Conservation (phyloP, 1,140 invertebrate genomes). For the Diachasma alloeum region DNA sequence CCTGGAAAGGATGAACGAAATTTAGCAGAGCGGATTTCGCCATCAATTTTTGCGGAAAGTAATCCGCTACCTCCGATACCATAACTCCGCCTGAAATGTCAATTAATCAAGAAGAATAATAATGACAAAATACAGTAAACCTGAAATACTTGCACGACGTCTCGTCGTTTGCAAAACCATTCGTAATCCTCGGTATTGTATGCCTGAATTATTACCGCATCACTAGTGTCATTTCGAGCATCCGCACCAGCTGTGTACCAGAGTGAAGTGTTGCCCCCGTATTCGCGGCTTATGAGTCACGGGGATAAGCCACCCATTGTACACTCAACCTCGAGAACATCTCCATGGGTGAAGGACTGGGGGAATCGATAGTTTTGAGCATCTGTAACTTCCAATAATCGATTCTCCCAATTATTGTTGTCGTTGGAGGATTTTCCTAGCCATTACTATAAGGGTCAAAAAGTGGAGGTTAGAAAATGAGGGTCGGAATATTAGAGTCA, state of each 20-base stretch:
- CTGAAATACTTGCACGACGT: conserved; percentile 6
- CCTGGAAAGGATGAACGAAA: too few species aligned
- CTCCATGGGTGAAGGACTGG: not conserved
- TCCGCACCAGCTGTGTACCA: conserved; percentile 15
- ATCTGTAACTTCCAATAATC: too few species aligned
- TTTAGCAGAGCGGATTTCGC: too few species aligned
- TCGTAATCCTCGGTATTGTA: conserved; percentile 23
- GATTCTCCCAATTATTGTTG: too few species aligned
- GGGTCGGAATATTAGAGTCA: too few species aligned
- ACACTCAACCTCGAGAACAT: not conserved
- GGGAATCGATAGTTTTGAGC: too few species aligned
- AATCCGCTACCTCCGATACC: not conserved
- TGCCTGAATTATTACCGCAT: conserved; percentile 20
- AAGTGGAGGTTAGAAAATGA: too few species aligned
- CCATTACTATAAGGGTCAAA: too few species aligned
- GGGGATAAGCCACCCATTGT: not conserved
- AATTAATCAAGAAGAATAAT: conserved; percentile 15
- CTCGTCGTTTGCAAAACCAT: not conserved
- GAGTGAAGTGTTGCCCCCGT: conserved; percentile 2
- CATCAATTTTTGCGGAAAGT: not conserved
- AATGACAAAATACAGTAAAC: not conserved
- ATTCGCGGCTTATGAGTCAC: not conserved
- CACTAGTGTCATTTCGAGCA: conserved; percentile 13
- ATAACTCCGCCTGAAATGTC: not conserved
- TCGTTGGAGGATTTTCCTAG: too few species aligned